Evolutionary conservation across 2,888 invertebrate genomes (phyloP), one percentile per base, ranked within the genome.

Genomic region (Cheilosia impressa): DNA sequence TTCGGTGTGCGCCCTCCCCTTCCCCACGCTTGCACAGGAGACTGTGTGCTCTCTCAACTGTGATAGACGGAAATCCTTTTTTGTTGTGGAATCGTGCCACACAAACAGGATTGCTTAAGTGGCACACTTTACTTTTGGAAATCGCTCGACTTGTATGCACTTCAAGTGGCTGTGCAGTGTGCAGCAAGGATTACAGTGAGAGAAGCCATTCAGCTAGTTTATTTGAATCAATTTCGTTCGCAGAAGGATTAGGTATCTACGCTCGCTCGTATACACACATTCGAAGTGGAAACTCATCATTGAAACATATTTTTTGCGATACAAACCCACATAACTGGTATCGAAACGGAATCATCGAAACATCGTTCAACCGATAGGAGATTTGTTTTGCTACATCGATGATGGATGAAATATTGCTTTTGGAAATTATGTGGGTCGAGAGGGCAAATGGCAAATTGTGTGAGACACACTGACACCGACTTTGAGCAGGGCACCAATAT

Each of bases 1-100:
- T 65, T 75, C 31, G 22, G 53, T 13, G n/a, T 9, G n/a, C 24
- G 24, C 34, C 62, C 4, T 68, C 22, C 27, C 34, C 62, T 2
- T 68, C 22, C 27, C 15, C 50, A 43, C 60, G n/a, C 17, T 6
- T 50, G 19, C 19, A 22, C 6, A 7, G 17, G 15, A 52, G 52
- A 57, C 15, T 27, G 22, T 52, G 62, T 62, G 45, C 41, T 38
- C 63, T 22, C 17, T 66, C n/a, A 17, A 27, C 41, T 17, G 22
- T 17, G 19, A 63, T 45, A 53, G 50, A 65, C 50, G 75, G 75
- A 84, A 71, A 84, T 84, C 27, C 45, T 65, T 69, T 79, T 75
- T 57, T 45, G 57, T 50, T 43, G 58, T n/a, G 22, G 17, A 78
- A 65, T 65, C 75, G 69, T 69, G 73, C 73, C 72, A 63, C 38